Conservation (phyloP, 1,140 invertebrate species). For the Neelides sp. region DNA sequence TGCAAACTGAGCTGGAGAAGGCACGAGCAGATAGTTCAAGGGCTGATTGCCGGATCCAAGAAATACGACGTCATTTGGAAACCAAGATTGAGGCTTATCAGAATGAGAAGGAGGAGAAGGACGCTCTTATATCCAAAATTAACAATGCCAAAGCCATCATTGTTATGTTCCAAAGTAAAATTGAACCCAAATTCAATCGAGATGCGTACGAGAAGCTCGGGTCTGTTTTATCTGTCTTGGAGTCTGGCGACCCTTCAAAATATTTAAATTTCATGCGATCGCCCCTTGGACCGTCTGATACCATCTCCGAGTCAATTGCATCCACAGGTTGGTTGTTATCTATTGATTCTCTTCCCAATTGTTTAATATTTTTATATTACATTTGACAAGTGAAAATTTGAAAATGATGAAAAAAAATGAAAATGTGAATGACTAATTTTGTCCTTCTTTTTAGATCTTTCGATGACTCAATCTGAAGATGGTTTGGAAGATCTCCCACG, state of each 20-base stretch:
- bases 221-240: conserved; percentile 24
- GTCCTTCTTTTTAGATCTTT: conserved; percentile 60
- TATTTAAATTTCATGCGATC: conserved; percentile 8
- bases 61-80: conserved; percentile 62
- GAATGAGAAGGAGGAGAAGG: conserved; percentile 48
- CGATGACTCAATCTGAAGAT: conserved; percentile 75
- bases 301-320: conserved; percentile 52
- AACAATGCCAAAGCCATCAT: conserved; percentile 14
- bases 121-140: conserved; percentile 41
- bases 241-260: conserved; percentile 34
- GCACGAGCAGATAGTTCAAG: conserved; percentile 50
- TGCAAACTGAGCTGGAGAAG: conserved; percentile 52
- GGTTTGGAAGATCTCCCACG: too few relatives aligned
- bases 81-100: conserved; percentile 55
- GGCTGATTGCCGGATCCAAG: conserved; percentile 59
- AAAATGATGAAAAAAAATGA: conserved; percentile 33
- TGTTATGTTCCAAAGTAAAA: conserved; percentile 37
- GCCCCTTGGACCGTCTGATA: conserved; percentile 41
- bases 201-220: conserved; percentile 54
- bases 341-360: conserved; percentile 3
- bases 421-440: conserved; percentile 31
- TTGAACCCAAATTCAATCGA: conserved; percentile 38
- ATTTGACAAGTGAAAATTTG: conserved; percentile 13
- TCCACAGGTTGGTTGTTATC: conserved; percentile 32
- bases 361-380: neutral